Evolutionary conservation across 2,797 vertebrate species (phyloP).

Genomic region (Meriones psammophilus): DNA sequence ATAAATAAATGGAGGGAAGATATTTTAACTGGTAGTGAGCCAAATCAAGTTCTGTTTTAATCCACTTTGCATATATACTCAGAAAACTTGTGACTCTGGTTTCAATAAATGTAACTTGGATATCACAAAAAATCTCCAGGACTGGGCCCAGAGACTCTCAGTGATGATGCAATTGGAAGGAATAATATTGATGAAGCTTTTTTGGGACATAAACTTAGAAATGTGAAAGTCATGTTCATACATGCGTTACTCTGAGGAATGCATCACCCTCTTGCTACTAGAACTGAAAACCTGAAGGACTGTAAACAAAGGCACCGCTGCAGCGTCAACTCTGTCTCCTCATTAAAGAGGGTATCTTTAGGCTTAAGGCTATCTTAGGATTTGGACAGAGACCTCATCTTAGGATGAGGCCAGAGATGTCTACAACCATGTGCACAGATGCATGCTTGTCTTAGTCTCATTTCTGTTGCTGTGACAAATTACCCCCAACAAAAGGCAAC

Average conservation of each 20-base stretch:
- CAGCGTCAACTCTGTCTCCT: neutral
- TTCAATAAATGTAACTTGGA: neutral
- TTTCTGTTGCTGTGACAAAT: neutral
- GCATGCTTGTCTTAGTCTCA: neutral
- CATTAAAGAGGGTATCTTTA: neutral
- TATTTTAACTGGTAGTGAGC: neutral
- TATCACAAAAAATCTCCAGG: neutral
- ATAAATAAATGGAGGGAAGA: no score
- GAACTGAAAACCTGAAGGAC: neutral
- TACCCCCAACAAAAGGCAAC: neutral
- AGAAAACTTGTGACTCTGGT: neutral
- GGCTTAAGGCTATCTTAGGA: neutral
- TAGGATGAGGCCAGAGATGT: neutral
- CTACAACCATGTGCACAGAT: accelerated
- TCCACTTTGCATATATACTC: neutral
- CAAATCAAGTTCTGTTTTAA: neutral
- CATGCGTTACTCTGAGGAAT: neutral
- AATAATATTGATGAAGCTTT: neutral
- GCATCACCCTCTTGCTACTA: neutral
- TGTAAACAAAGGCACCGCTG: neutral
- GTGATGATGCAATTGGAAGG: neutral
- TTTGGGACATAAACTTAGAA: neutral
- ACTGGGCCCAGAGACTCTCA: neutral
- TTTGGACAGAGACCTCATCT: neutral
- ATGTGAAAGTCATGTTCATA: neutral